Percentiles rank a stretch among this genome's conserved stretches.
Evolutionary conservation across 1,140 invertebrate genomes (phyloP).

Genomic region (Lycorma delicatula): DNA sequence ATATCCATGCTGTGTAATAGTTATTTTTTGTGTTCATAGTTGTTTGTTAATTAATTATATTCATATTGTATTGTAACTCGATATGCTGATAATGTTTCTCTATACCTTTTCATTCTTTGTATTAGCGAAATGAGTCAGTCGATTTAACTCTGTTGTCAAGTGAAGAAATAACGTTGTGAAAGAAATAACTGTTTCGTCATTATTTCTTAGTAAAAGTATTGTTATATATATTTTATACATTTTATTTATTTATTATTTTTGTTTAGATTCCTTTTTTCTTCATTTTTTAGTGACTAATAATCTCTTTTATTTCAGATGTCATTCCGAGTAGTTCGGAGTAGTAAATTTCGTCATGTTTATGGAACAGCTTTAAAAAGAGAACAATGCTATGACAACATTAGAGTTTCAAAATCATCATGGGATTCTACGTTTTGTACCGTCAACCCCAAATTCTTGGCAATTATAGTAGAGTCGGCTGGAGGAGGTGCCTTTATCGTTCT

Average conservation of each 20-base stretch:
- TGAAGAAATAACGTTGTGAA: neutral
- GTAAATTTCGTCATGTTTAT: conserved; percentile 98
- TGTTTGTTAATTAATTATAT: no score
- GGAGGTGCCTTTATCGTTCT: conserved; percentile 97
- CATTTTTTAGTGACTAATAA: neutral
- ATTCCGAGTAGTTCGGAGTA: conserved; percentile 90
- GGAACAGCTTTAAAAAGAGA: conserved; percentile 93
- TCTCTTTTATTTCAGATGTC: conserved; percentile 56
- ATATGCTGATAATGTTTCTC: no score
- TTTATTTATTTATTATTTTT: neutral
- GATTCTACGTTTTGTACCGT: conserved; percentile 98
- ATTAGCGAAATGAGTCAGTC: neutral
- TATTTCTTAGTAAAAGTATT: neutral
- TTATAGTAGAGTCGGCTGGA: conserved; percentile 97
- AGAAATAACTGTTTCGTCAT: neutral
- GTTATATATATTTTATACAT: neutral
- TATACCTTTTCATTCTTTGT: no score
- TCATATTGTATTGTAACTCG: no score
- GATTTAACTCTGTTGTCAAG: neutral
- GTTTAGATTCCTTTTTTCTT: neutral
- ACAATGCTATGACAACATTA: conserved; percentile 97
- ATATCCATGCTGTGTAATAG: no score
- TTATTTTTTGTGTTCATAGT: no score
- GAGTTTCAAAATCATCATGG: conserved; percentile 97
- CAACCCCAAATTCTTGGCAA: conserved; percentile 98